These are phyloP conservation scores for Phaethon lepturus DNA, from an alignment of 2,113 vertebrate species.

Conservation along the genomic window DNA sequence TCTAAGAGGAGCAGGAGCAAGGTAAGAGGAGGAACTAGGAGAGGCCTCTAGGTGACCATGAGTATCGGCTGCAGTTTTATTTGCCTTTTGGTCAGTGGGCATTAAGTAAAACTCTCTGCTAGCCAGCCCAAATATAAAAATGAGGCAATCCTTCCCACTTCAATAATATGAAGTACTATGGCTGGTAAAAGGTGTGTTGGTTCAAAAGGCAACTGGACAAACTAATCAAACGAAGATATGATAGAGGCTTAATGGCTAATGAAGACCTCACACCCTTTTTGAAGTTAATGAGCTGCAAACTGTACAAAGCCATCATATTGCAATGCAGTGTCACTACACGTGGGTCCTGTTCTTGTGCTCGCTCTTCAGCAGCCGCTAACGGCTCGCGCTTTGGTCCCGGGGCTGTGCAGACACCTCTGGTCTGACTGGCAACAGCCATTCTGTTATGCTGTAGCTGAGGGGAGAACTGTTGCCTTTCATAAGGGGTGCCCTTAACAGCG, in stretches of 20 bases:
- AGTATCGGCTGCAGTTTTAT: not conserved
- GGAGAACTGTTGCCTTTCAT: not conserved
- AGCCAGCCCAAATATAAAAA: not conserved
- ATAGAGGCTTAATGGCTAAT: not conserved
- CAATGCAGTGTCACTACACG: not conserved
- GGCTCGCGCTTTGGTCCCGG: rapidly evolving
- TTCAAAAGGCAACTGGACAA: not conserved
- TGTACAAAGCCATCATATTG: not conserved
- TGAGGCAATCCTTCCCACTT: not conserved
- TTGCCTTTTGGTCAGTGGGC: not conserved
- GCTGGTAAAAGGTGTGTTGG: not conserved
- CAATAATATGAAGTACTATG: rapidly evolving
- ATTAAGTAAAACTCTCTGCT: not conserved
- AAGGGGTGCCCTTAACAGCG: not conserved
- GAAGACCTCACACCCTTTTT: not conserved
- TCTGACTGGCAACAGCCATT: not conserved
- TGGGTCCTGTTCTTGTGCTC: rapidly evolving
- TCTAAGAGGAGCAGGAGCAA: not conserved
- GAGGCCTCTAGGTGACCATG: not conserved
- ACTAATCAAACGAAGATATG: not conserved
- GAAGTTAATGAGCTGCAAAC: not conserved
- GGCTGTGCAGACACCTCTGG: not conserved
- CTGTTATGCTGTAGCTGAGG: no score
- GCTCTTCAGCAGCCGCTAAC: not conserved
- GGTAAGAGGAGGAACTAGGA: not conserved